Percentiles rank a stretch among this genome's conserved stretches.
Conservation (phyloP, 2,113 vertebrate genomes). For the cat (Felis catus) region DNA sequence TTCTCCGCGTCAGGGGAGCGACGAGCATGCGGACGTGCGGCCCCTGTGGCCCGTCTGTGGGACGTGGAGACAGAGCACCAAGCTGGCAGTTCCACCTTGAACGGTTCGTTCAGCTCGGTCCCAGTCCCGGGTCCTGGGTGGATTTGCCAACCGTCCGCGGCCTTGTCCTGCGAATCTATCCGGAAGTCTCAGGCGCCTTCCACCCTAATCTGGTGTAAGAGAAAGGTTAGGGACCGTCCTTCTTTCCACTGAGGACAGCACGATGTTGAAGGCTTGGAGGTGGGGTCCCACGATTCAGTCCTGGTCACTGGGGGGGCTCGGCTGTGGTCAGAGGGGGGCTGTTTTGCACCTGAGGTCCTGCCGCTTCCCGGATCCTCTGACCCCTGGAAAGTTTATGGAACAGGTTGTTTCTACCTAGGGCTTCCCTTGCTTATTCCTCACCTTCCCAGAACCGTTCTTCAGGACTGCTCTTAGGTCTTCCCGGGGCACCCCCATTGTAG, state of each 20-base stretch:
- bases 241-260: not conserved
- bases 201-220: fast-evolving
- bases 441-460: not conserved
- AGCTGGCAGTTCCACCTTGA: fast-evolving
- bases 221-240: too few species aligned
- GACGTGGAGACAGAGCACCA: fast-evolving
- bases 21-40: fast-evolving
- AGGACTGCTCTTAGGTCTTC: not conserved
- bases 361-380: not conserved
- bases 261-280: not conserved
- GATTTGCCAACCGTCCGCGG: not conserved
- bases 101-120: fast-evolving
- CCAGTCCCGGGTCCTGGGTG: fast-evolving
- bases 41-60: not conserved
- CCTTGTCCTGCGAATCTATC: not conserved
- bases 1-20: not conserved
- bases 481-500: not conserved
- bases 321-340: not conserved
- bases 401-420: not conserved
- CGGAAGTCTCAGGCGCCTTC: not conserved
- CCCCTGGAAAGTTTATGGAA: not conserved
- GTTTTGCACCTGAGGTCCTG: not conserved
- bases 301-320: not conserved
- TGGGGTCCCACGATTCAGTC: fast-evolving
- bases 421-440: not conserved